These are phyloP conservation scores for Menidia beryllina DNA, from an alignment of 2,113 vertebrate species.

Conservation along the genomic window DNA sequence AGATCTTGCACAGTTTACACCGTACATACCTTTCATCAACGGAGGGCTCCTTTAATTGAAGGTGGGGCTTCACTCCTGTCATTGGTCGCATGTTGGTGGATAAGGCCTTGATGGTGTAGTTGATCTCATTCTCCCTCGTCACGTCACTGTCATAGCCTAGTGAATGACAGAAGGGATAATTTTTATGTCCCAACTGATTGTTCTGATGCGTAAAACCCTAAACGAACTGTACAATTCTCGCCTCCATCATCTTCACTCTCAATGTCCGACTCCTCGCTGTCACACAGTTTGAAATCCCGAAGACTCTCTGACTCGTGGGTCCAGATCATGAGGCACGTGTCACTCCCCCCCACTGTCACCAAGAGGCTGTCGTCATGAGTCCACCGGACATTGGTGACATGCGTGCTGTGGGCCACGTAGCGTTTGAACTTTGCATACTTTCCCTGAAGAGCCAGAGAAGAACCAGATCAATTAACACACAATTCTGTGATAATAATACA, in stretches of 20 bases:
- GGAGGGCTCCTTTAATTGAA: conserved; percentile 95
- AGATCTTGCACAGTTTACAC: not conserved
- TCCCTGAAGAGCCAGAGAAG: conserved; percentile 84
- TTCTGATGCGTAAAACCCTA: not conserved
- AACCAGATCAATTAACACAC: conserved; percentile 23
- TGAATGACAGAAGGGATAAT: not conserved
- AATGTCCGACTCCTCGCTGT: conserved; percentile 96
- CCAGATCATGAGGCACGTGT: conserved; percentile 98
- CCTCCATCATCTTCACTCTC: conserved; percentile 98
- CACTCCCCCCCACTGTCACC: conserved; percentile 91
- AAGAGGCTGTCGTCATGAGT: conserved; percentile 91
- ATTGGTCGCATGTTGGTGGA: conserved; percentile 94
- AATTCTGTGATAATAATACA: conserved; percentile 41
- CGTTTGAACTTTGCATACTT: conserved; percentile 96
- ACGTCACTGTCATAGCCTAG: conserved; percentile 98
- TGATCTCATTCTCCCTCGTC: conserved; percentile 95
- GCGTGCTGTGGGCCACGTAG: conserved; percentile 95
- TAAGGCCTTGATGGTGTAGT: conserved; percentile 98
- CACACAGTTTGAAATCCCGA: conserved; percentile 87
- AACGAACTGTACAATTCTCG: conserved; percentile 62
- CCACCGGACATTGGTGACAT: conserved; percentile 97
- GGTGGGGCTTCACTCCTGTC: conserved; percentile 94
- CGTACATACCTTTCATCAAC: conserved; percentile 92
- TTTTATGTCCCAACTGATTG: not conserved
- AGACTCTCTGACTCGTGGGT: conserved; percentile 89